Percentiles rank a stretch among this genome's conserved stretches.
phyloP scores from a whole-genome alignment of 2,888 invertebrate species.

The Tipula confusa region DNA sequence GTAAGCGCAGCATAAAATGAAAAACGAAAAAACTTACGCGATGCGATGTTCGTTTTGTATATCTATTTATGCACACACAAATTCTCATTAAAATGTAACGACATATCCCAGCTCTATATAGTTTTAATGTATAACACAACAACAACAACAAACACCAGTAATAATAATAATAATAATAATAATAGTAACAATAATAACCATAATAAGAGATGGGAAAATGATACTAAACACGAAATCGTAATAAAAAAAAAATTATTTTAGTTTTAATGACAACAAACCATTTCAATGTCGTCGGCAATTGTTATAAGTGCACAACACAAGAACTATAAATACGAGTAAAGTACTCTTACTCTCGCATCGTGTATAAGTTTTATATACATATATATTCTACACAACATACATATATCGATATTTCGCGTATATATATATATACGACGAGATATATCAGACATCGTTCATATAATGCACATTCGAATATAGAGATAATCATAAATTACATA shows the following conservation, averaged over 20 bases:
- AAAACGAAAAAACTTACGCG: neutral
- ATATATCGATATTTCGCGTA: neutral
- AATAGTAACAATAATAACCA: neutral
- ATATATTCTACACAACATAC: neutral
- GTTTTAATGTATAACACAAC: slow-evolving; percentile 1
- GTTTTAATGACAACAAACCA: slow-evolving; percentile 15
- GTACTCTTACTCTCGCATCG: neutral
- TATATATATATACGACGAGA: neutral
- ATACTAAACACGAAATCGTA: slow-evolving; percentile 12
- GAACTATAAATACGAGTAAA: neutral
- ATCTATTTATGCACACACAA: neutral
- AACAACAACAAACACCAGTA: neutral
- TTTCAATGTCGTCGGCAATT: slow-evolving; percentile 25
- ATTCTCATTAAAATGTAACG: neutral
- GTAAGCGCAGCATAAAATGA: neutral
- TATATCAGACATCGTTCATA: neutral
- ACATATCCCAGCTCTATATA: neutral
- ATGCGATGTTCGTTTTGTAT: neutral
- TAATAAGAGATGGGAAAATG: slow-evolving; percentile 13
- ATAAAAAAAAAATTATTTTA: slow-evolving; percentile 16
- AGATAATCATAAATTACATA: slow-evolving; percentile 14
- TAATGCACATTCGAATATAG: neutral
- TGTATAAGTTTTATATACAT: neutral
- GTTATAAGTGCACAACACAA: neutral
- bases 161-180: neutral